Evolutionary conservation across 2,888 invertebrate species (phyloP).

Genomic region (Gonocerus acuteangulatus): DNA sequence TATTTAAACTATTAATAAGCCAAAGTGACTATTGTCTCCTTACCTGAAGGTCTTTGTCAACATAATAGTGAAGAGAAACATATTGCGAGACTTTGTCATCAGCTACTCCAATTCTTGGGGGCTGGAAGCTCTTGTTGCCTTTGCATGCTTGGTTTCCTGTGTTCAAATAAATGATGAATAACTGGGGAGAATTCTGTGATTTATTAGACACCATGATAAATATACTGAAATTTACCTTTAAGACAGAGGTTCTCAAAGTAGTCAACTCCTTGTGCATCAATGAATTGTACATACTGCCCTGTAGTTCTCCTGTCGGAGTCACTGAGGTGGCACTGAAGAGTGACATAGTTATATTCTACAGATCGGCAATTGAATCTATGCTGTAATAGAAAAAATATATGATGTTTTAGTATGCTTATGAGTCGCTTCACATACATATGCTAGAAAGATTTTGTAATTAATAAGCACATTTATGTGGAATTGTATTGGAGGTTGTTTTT

Average conservation of each 20-base stretch:
- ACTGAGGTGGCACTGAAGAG: conserved; percentile 82
- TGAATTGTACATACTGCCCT: conserved; percentile 79
- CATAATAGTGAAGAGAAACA: conserved; percentile 84
- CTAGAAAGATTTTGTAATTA: too few species aligned
- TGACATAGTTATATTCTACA: conserved; percentile 87
- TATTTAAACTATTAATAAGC: too few species aligned
- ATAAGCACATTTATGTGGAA: too few species aligned
- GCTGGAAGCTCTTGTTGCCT: conserved; percentile 67
- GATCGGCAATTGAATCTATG: conserved; percentile 87
- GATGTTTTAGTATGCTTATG: too few species aligned
- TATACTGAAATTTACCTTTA: conserved; percentile 51
- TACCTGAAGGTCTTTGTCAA: conserved; percentile 84
- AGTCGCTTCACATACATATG: too few species aligned
- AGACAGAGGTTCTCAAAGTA: conserved; percentile 88
- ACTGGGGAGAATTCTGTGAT: too few species aligned
- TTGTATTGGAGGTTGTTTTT: too few species aligned
- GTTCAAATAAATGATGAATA: conserved; percentile 22
- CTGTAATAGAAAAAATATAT: conserved; percentile 45
- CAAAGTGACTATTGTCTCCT: too few species aligned
- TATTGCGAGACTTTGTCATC: conserved; percentile 88
- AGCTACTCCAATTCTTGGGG: conserved; percentile 79
- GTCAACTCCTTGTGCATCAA: conserved; percentile 75
- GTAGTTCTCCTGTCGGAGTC: conserved; percentile 83
- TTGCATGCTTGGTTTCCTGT: conserved; percentile 74
- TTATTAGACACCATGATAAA: background rate